A percentile compares a stretch with the other conserved stretches of the same genome.
Conservation (phyloP, 2,888 invertebrate genomes). For the Aricia artaxerxes region DNA sequence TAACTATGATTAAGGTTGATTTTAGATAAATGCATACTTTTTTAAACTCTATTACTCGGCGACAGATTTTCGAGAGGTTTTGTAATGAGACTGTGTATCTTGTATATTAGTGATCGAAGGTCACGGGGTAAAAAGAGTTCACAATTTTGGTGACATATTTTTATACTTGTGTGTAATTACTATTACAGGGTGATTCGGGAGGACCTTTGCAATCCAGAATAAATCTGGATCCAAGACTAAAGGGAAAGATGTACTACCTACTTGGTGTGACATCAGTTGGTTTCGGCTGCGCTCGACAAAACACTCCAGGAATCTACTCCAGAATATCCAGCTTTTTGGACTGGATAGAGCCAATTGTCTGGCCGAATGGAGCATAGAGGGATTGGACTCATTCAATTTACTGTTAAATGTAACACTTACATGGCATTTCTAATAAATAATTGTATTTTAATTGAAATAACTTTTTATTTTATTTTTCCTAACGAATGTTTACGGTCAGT, state of each 20-base stretch:
- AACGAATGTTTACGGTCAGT: background rate
- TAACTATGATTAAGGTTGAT: too few species aligned
- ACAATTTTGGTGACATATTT: background rate
- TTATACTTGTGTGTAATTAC: background rate
- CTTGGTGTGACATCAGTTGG: slow-evolving; percentile 50
- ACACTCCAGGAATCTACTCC: slow-evolving; percentile 47
- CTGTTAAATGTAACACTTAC: too few species aligned
- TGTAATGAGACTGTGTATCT: too few species aligned
- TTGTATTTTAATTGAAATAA: background rate
- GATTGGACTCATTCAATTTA: too few species aligned
- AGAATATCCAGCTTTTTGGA: slow-evolving; percentile 44
- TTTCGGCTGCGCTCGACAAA: slow-evolving; percentile 44
- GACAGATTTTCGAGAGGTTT: too few species aligned
- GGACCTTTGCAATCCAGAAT: slow-evolving; percentile 48
- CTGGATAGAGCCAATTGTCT: slow-evolving; percentile 47
- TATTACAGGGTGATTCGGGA: slow-evolving; percentile 49
- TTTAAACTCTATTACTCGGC: too few species aligned
- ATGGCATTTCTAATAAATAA: background rate
- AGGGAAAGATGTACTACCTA: slow-evolving; percentile 43
- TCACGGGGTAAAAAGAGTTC: background rate
- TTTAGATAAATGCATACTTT: too few species aligned
- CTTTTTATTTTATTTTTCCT: background rate
- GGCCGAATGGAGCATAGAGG: slow-evolving; percentile 35
- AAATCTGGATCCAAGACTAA: slow-evolving; percentile 32
- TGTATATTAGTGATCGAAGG: too few species aligned